These are phyloP conservation scores for Acanthosepion esculentum DNA, from an alignment of 2,888 invertebrate species.

Conservation along the genomic window DNA sequence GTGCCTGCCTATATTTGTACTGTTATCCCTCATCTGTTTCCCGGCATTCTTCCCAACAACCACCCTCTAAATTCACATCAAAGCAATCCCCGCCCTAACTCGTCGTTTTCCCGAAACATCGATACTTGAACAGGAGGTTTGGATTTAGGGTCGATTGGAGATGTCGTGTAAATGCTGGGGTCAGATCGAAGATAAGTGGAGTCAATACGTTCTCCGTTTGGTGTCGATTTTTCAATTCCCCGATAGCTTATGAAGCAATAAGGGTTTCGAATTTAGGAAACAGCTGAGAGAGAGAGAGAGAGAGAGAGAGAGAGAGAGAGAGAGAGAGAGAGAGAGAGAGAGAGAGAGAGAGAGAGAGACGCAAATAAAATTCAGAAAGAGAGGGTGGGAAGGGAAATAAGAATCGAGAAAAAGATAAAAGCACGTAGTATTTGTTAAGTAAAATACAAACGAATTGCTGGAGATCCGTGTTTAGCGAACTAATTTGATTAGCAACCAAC, in stretches of 20 bases:
- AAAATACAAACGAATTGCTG: too few species aligned
- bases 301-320: too few species aligned
- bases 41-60: not conserved
- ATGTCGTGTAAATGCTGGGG: not conserved
- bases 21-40: not conserved
- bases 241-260: too few species aligned
- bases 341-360: not conserved
- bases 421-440: too few species aligned
- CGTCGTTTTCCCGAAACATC: not conserved
- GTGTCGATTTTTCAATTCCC: not conserved
- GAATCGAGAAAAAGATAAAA: not conserved
- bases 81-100: not conserved
- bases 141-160: slow-evolving; percentile 33
- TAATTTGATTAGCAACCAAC: too few species aligned
- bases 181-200: not conserved
- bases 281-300: too few species aligned
- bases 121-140: not conserved
- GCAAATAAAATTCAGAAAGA: not conserved
- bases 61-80: not conserved
- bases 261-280: too few species aligned
- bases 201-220: not conserved
- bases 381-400: not conserved
- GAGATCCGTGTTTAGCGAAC: too few species aligned
- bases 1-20: not conserved
- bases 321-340: too few species aligned